These are phyloP conservation scores for Ophion obscuratus DNA, from an alignment of 2,888 invertebrate species.

Conservation along the genomic window DNA sequence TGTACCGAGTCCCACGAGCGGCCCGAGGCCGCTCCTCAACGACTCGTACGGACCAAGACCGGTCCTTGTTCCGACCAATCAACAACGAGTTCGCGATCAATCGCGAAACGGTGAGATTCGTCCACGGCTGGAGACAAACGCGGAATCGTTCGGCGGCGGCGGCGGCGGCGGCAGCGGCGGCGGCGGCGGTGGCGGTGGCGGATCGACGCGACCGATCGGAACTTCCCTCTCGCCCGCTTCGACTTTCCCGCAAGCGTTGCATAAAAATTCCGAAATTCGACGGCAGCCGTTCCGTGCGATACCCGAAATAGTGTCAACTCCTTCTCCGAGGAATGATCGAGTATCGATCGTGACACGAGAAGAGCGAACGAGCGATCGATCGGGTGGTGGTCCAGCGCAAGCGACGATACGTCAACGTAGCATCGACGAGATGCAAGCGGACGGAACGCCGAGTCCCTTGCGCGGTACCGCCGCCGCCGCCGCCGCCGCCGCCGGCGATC, in stretches of 20 bases:
- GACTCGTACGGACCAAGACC: conserved; percentile 48
- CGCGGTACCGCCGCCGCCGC: neutral
- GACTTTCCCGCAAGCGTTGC: neutral
- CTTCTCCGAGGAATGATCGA: conserved; percentile 51
- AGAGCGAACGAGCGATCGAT: conserved; percentile 36
- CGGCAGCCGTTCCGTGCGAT: conserved; percentile 31
- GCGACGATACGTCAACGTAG: neutral
- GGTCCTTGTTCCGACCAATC: conserved; percentile 45
- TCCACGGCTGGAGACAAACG: conserved; percentile 47
- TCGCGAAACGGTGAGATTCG: conserved; percentile 59
- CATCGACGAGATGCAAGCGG: neutral
- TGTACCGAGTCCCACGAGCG: conserved; percentile 63
- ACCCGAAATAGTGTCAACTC: conserved; percentile 38
- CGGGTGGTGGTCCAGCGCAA: neutral
- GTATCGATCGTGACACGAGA: conserved; percentile 29
- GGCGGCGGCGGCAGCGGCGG: neutral
- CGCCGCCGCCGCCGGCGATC: neutral
- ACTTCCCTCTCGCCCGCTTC: neutral
- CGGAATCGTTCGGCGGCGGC: conserved; percentile 31
- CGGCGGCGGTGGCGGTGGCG: no score
- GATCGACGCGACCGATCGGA: neutral
- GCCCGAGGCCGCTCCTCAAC: conserved; percentile 45
- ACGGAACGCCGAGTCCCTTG: conserved; percentile 1
- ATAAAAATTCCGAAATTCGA: neutral
- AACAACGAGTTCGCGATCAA: conserved; percentile 52